Base-by-base conservation (phyloP, 2,113 vertebrate genomes). In the Anser cygnoides region DNA sequence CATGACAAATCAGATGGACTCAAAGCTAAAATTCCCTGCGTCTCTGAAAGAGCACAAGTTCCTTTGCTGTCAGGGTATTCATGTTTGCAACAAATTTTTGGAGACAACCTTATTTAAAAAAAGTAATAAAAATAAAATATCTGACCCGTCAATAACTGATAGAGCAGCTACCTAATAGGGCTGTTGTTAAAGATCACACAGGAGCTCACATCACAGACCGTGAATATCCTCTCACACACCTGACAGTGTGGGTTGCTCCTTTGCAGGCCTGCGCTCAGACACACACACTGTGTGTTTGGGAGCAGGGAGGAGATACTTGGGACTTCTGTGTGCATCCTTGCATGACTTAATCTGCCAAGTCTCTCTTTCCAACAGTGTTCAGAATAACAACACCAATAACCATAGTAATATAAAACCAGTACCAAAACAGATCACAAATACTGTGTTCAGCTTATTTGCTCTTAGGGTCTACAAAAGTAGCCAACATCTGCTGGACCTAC, bases 241-340 rank as follows among this genome's bases (percentile, higher is more conserved):
- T 81, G 15, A 29, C 39, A 8, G 0, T 29, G n/a, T 52, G 11
- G 15, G 16, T 17, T 0, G 0, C 7, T 16, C 13, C 4, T 67
- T 52, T 28, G 19, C 58, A 80, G 63, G 6, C 7, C 39, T 70
- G 44, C 59, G 63, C 71, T 80, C 37, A 50, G 29, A 23, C 10
- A 57, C 35, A 3, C 54, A 8, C 4, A 6, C 26, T 21, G 10
- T 3, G 2, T n/a, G 20, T 67, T 88, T 46, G 39, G 9, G 28
- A 17, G 20, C 37, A 9, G 22, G 55, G 22, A 77, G 28, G 21
- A 90, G 31, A 41, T 10, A n/a, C 11, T 33, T 19, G 6, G 7
- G 25, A 61, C 22, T 9, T 75, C 4, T 28, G 29, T 28, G 14
- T 43, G 35, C 11, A 33, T 43, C 33, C n/a, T 3, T 28, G 21